Percentiles rank a stretch among this genome's conserved stretches.
phyloP scores from a whole-genome alignment of 2,113 vertebrate genomes.

The human region GRCh38 chr3:100560501-100561000 shows the following conservation, averaged over 20 bases:
- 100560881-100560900: background rate
- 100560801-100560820: background rate
- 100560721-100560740: background rate
- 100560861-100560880: background rate
- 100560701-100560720: conserved; percentile 18
- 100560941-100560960: conserved; percentile 31
- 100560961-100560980: background rate
- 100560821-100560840: background rate
- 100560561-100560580: background rate
- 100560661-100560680: background rate
- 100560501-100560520: background rate
- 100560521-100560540: conserved; percentile 7
- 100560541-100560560: background rate
- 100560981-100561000: conserved; percentile 1
- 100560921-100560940: background rate
- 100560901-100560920: background rate
- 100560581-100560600: background rate
- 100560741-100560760: background rate
- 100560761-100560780: background rate
- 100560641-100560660: background rate
- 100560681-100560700: background rate
- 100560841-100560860: background rate
- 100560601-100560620: background rate
- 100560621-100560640: background rate
- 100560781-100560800: background rate